Base-by-base conservation (phyloP, 2,888 invertebrate genomes). In the Troides oblongomaculatus region DNA sequence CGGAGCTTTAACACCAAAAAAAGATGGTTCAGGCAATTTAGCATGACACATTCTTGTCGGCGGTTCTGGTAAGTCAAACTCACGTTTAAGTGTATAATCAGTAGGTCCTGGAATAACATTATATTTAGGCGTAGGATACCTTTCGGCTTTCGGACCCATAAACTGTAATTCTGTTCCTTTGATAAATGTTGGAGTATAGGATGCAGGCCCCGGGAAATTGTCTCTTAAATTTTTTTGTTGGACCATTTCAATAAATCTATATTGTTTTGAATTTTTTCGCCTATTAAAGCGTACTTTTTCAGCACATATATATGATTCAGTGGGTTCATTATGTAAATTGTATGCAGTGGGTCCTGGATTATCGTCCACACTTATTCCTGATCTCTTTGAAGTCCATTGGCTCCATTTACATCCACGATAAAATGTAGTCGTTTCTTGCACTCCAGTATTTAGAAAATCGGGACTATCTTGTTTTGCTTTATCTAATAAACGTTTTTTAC, bases 361-460 rank as follows among this genome's bases (percentile, higher is more conserved):
- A 8, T 63, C 39, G 66, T 82, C 76, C 36, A 69, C 25, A 23
- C 69, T 23, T 72, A 78, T 77, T 58, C 67, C 59, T 17, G 74
- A 70, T 68, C 83, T 78, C 70, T 77, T 77, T 21, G 86, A 79
- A 67, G 82, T 85, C 80, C 87, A 78, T 36, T 78, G 75, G 78
- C 90, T 89, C 92, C 91, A 90, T 83, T 90, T 91, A 59, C 90
- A 91, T 6, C 91, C 91, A 7, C 74, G 83, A 73, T 90, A 92
- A 78, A 83, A 90, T 50, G 80, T 76, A 25, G 86, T 85, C 4
- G 78, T 79, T 66, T 87, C 87, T 12, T 76, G 74, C n/a, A 87
- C 80, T 66, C 72, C 77, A 1, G 80, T 68, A 70, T 90, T 76
- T 76, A 89, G 90, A 75, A 90, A 87, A 17, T 84, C 84, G 23